Base-by-base conservation (phyloP, 2,888 invertebrate genomes). In the Amphipoea lucens region DNA sequence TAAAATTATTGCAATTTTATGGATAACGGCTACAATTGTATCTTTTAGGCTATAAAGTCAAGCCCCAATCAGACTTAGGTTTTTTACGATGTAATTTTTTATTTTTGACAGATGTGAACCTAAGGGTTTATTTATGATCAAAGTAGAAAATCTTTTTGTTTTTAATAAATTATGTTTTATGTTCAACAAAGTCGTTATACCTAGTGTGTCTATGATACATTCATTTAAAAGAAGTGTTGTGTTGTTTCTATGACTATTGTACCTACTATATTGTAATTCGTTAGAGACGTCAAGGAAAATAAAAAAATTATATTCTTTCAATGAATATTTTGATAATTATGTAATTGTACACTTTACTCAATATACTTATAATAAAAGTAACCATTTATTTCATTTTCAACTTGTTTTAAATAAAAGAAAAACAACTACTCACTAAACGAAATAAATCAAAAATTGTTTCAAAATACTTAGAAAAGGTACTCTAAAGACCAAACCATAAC, bases 1-100 rank as follows among this genome's bases (percentile, higher is more conserved):
- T 87, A 87, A 88, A 85, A 87, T 88, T 82, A 89, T 85, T 87
- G 82, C 86, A 76, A 79, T 87, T 87, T 85, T 85, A 86, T 88
- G 86, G 76, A 77, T 68, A 82, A 82, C 48, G 45, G 54, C 71
- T 77, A 86, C 69, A 75, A 70, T 82, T 76, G 76, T 88, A 75
- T 82, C 74, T 86, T 60, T 79, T 63, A 65, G 62, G 68, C 78
- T 69, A 76, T 79, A 79, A 82, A 75, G 65, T 73, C 45, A 17
- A 75, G 63, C 69, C 60, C n/a, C 69, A 79, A 78, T 87, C 78
- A 81, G 68, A 48, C 63, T 42, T 42, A 51, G 51, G 42, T 69
- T 78, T 14, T 84, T 81, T 85, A 81, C 57, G 48, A 63, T 5
- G 42, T 29, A 17, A n/a, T 69, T 68, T n/a, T 66, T 76, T 60